Evolutionary conservation across 1,140 invertebrate species (phyloP), one percentile per base, ranked within the genome.

Genomic region (Brachystomella parvula): DNA sequence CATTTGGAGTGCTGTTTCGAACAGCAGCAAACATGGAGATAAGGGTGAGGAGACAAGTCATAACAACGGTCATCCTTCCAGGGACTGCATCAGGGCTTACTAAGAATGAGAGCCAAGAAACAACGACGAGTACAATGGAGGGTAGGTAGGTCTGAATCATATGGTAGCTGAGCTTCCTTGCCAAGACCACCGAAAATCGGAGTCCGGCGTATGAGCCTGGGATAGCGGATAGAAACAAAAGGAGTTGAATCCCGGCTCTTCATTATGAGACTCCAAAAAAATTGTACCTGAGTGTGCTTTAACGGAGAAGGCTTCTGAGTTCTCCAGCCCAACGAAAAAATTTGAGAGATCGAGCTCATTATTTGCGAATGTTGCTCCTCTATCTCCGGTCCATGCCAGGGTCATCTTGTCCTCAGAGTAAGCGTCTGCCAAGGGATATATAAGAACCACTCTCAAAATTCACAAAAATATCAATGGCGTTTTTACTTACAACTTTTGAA

Each of bases 21-120:
- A 84, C 82, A 28, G 82, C 82, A 72, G 84, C 82, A 73, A 84
- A 84, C 83, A 85, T 84, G 56, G 83, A 83, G 73, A 84, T 81
- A 2, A 85, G 74, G 1, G 83, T 83, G 1, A 85, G 77, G 2
- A 85, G 75, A 1, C 83, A 84, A 2, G 83, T 84, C 31, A 85
- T 83, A 1, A 84, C 77, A 9, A 85, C 74, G 9, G 84, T 82
- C 75, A 79, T 79, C 21, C 83, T 75, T 9, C 83, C 84, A 0
- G 83, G 83, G 6, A 84, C 82, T 31, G 83, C 81, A 74, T 84
- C 83, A 0, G 83, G 83, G 0, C 15, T 15, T 1, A 65, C 30
- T 17, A 65, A 19, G 29, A 65, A 58, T 21, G 32, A 44, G 33
- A 75, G 71, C 74, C 74, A 75, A 1, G 70, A 68, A 3, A 75